Evolutionary conservation across 2,113 vertebrate species (phyloP).

Genomic region (Oceanites oceanicus): DNA sequence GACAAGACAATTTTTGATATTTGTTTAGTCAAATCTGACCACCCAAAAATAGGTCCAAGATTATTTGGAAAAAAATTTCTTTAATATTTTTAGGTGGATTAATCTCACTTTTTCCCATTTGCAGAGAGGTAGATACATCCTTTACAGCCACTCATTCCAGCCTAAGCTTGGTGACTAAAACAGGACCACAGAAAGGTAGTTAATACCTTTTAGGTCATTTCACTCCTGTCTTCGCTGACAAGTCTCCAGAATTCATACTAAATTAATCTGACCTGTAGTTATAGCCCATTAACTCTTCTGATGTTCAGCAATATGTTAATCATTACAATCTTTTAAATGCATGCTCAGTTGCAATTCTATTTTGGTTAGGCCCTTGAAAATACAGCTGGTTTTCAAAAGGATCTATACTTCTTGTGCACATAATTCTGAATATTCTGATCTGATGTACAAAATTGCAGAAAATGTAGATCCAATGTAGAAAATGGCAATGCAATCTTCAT

Average conservation of each 20-base stretch:
- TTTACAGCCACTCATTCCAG: neutral
- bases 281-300: constrained; percentile 32
- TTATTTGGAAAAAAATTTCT: neutral
- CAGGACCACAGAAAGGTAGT: neutral
- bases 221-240: neutral
- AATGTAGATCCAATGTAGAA: neutral
- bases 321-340: constrained; percentile 35
- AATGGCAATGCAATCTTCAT: constrained; percentile 13
- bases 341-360: neutral
- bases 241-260: neutral
- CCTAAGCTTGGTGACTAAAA: neutral
- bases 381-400: constrained; percentile 44
- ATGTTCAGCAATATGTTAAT: constrained; percentile 46
- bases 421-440: constrained; percentile 34
- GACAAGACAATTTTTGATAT: neutral
- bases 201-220: neutral
- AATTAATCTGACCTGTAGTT: constrained; percentile 1
- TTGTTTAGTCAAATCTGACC: neutral
- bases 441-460: constrained; percentile 22
- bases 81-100: neutral
- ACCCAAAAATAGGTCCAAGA: neutral
- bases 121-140: neutral
- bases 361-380: constrained; percentile 43
- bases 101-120: neutral
- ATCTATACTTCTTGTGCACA: constrained; percentile 14